Base-by-base conservation (phyloP, 1,140 invertebrate genomes). In the Nebria ingens region DNA sequence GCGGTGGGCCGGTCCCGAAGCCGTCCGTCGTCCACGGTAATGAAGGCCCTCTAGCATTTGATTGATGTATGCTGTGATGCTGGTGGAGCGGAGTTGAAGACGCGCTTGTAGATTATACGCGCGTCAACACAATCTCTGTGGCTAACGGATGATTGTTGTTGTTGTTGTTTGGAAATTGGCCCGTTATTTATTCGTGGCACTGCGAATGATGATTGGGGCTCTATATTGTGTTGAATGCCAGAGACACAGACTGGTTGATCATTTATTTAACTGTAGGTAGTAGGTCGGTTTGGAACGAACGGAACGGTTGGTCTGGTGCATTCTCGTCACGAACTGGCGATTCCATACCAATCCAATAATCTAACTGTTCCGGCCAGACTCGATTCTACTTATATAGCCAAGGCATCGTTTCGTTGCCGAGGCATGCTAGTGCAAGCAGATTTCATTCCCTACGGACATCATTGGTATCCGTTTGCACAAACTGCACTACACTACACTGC, bases 301-400 rank as follows among this genome's bases (percentile, higher is more conserved):
- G 51, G 13, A 19, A n/a, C 15, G 6, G 11, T 11, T 21, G 13
- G 51, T 21, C 21, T 25, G 21, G 58, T 57, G 55, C 60, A 65
- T 65, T 65, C 63, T 58, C 51, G 62, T 65, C 63, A 65, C 63
- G 63, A 63, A 58, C 60, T 52, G 53, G 38, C 60, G 60, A 65
- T 65, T 60, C 58, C 56, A 62, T 61, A 60, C 57, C 60, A 65
- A 65, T 65, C 62, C 59, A 65, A 65, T 65, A 65, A 65, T 63
- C 62, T 60, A 57, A 63, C 62, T 65, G 63, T 65, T 65, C 63
- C 62, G 63, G 62, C 61, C 50, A 4, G 3, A 20, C 50, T 51
- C 50, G 11, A 51, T 51, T 19, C 50, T 11, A 51, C 40, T 45
- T 45, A 45, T 45, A 45, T 45, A 45, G 40, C 40, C n/a, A n/a